phyloP scores from a whole-genome alignment of 2,888 invertebrate species.

The Epinotia demarniana region DNA sequence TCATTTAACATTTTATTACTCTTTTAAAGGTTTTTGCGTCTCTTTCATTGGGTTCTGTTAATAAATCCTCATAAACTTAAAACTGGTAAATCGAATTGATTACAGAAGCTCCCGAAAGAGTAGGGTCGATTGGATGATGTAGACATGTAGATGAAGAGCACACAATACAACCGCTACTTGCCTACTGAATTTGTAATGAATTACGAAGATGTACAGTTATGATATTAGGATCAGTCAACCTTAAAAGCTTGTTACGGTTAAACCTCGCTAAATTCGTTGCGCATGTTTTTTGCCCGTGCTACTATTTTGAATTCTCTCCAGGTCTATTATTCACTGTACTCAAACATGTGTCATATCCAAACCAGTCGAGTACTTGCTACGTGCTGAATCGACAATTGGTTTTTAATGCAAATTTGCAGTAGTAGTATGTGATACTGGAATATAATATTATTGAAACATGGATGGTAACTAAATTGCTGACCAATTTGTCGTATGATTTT shows the following conservation, averaged over 20 bases:
- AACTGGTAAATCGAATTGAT: slow-evolving; percentile 16
- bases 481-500: slow-evolving; percentile 58
- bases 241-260: slow-evolving; percentile 40
- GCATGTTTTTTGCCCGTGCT: slow-evolving; percentile 53
- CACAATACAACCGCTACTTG: not conserved
- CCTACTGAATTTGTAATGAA: slow-evolving; percentile 5
- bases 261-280: slow-evolving; percentile 46
- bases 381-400: slow-evolving; percentile 72
- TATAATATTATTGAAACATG: slow-evolving; percentile 52
- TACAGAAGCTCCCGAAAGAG: not conserved
- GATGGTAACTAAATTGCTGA: slow-evolving; percentile 58
- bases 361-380: slow-evolving; percentile 64
- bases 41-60: slow-evolving; percentile 5
- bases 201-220: slow-evolving; percentile 21
- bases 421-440: slow-evolving; percentile 62
- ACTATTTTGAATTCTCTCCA: slow-evolving; percentile 61
- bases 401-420: slow-evolving; percentile 73
- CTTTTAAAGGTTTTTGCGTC: slow-evolving; percentile 15
- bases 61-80: slow-evolving; percentile 12
- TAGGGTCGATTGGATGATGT: not conserved
- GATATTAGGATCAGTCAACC: slow-evolving; percentile 37
- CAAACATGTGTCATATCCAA: slow-evolving; percentile 80
- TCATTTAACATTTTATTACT: slow-evolving; percentile 30
- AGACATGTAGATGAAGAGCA: not conserved
- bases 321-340: slow-evolving; percentile 59